These are phyloP conservation scores for Myoxocephalus aenaeus DNA, from an alignment of 2,797 vertebrate genomes.

Conservation along the genomic window DNA sequence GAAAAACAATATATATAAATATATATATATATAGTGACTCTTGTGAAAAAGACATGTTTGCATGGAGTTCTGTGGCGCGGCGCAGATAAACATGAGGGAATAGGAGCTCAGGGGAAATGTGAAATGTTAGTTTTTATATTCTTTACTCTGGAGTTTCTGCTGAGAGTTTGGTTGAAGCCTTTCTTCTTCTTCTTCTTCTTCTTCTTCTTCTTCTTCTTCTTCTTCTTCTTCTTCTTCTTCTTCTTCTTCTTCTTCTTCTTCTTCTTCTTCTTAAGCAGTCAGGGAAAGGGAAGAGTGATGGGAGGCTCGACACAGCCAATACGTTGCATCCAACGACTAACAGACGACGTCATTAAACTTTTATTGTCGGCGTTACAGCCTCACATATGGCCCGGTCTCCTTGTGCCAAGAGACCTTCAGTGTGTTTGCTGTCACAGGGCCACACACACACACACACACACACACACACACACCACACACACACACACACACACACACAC, in stretches of 20 bases:
- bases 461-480: background rate
- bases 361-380: conserved; percentile 23
- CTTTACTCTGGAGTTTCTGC: conserved; percentile 10
- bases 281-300: background rate
- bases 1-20: too few relatives aligned
- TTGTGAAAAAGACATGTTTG: conserved; percentile 11
- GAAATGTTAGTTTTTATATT: conserved; percentile 32
- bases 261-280: background rate
- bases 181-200: background rate
- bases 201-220: conserved; percentile 3
- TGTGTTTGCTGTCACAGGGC: conserved; percentile 2
- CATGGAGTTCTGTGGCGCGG: background rate
- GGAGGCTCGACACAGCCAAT: conserved; percentile 1
- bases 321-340: conserved; percentile 33
- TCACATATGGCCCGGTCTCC: conserved; percentile 26
- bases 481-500: background rate
- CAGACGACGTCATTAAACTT: conserved; percentile 54
- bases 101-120: background rate
- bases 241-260: conserved; percentile 10
- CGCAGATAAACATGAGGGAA: conserved; percentile 39
- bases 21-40: background rate
- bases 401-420: conserved; percentile 9
- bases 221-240: conserved; percentile 1
- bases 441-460: background rate
- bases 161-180: conserved; percentile 19